A percentile compares a stretch with the other conserved stretches of the same genome.
Evolutionary conservation across 1,140 invertebrate species (phyloP).

Genomic region (Heliconius eleuchia): DNA sequence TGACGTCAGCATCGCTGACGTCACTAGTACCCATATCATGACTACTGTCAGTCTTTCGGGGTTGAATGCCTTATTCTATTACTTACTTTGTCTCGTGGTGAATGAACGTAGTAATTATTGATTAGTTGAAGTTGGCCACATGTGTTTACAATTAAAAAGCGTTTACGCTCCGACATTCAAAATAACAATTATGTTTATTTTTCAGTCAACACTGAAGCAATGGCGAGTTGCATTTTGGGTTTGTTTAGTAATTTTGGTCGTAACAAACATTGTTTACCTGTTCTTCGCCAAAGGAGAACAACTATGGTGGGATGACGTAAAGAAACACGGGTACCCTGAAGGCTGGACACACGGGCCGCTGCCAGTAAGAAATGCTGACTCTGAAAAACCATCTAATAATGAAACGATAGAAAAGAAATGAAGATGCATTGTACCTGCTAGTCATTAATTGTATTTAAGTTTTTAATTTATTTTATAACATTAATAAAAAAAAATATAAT

Average conservation of each 20-base stretch:
- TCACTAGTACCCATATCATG: too few species aligned
- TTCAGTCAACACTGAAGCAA: conserved; percentile 86
- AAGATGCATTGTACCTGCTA: conserved; percentile 27
- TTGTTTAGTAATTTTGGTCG: conserved; percentile 85
- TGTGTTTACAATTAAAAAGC: too few species aligned
- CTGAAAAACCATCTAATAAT: conserved; percentile 51
- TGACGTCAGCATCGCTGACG: too few species aligned
- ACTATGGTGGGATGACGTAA: conserved; percentile 86
- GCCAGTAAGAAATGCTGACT: conserved; percentile 48
- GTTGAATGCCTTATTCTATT: too few species aligned
- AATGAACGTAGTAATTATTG: too few species aligned
- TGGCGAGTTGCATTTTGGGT: conserved; percentile 94
- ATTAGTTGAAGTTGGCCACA: too few species aligned
- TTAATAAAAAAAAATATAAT: background rate
- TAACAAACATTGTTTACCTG: conserved; percentile 87
- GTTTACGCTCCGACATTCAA: too few species aligned
- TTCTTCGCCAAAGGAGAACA: conserved; percentile 87
- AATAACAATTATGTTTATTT: conserved; percentile 35
- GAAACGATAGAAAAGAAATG: conserved; percentile 51
- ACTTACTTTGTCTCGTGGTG: too few species aligned
- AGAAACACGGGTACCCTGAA: conserved; percentile 63
- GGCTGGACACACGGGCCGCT: conserved; percentile 68
- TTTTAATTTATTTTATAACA: conserved; percentile 30
- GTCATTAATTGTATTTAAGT: conserved; percentile 31
- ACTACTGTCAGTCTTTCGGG: too few species aligned